phyloP scores from a whole-genome alignment of 2,797 vertebrate genomes.

The Epinephelus coioides region DNA sequence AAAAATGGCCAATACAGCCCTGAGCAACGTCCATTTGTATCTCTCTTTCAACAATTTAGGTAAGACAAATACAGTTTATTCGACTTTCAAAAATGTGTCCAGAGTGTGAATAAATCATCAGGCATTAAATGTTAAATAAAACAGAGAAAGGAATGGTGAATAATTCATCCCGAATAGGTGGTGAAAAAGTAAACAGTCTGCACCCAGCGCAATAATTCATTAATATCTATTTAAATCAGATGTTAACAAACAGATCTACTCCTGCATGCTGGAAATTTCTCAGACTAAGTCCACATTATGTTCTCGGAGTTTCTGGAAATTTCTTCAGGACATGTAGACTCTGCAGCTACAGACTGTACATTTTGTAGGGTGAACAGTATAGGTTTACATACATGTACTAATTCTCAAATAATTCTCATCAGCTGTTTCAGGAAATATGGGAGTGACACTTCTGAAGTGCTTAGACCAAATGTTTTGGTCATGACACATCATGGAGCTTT shows the following conservation, averaged over 20 bases:
- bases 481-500: neutral
- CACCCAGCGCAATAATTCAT: slow-evolving; percentile 77
- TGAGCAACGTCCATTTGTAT: slow-evolving; percentile 75
- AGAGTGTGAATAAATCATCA: slow-evolving; percentile 81
- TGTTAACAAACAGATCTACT: slow-evolving; percentile 70
- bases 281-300: neutral
- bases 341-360: neutral
- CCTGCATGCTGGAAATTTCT: neutral
- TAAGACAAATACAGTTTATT: slow-evolving; percentile 77
- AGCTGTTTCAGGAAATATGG: neutral
- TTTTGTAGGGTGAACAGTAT: neutral
- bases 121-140: slow-evolving; percentile 86
- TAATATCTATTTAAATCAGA: slow-evolving; percentile 82
- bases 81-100: slow-evolving; percentile 75
- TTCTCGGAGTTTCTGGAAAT: slow-evolving; percentile 1
- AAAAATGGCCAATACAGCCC: slow-evolving; percentile 72
- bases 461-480: neutral
- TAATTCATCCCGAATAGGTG: slow-evolving; percentile 81
- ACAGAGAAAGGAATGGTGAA: slow-evolving; percentile 77
- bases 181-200: slow-evolving; percentile 80
- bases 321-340: neutral
- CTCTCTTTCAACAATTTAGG: slow-evolving; percentile 68
- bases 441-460: neutral
- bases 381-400: neutral
- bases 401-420: neutral